Evolutionary conservation across 2,113 vertebrate genomes (phyloP).

Genomic region (Corydoras maculifer): DNA sequence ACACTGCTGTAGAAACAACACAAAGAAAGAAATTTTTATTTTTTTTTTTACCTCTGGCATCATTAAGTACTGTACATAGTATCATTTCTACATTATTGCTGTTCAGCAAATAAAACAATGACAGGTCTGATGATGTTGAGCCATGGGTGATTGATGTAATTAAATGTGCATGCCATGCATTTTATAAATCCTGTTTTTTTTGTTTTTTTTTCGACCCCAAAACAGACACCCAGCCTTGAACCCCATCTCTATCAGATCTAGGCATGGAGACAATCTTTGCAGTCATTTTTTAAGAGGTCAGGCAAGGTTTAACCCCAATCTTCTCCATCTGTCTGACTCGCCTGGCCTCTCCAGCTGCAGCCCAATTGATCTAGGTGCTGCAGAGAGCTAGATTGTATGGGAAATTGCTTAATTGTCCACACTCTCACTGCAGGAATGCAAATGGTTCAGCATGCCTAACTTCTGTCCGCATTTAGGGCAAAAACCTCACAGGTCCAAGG

Average conservation of each 20-base stretch:
- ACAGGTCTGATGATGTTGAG: too few species aligned
- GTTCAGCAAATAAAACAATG: too few species aligned
- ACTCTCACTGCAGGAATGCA: constrained; percentile 72
- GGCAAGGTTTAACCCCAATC: constrained; percentile 72
- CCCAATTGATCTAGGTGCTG: constrained; percentile 62
- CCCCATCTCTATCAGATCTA: constrained; percentile 46
- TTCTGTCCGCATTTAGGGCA: constrained; percentile 40
- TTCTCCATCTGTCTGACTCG: constrained; percentile 65
- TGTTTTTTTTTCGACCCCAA: too few species aligned
- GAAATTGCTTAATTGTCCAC: constrained; percentile 73
- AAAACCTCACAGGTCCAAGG: constrained; percentile 17
- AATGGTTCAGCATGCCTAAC: constrained; percentile 51
- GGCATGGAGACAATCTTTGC: constrained; percentile 66
- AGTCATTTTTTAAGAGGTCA: constrained; percentile 55
- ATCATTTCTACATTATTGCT: too few species aligned
- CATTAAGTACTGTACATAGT: too few species aligned
- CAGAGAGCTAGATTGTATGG: constrained; percentile 71
- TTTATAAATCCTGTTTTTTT: too few species aligned
- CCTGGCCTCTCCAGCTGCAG: constrained; percentile 62
- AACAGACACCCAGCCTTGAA: constrained; percentile 44
- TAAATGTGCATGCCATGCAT: too few species aligned
- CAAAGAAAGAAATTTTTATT: neutral
- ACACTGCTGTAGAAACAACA: neutral
- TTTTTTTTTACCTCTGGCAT: too few species aligned
- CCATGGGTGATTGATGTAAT: too few species aligned